phyloP scores from a whole-genome alignment of 2,888 invertebrate species.

The Ephialtes manifestator region DNA sequence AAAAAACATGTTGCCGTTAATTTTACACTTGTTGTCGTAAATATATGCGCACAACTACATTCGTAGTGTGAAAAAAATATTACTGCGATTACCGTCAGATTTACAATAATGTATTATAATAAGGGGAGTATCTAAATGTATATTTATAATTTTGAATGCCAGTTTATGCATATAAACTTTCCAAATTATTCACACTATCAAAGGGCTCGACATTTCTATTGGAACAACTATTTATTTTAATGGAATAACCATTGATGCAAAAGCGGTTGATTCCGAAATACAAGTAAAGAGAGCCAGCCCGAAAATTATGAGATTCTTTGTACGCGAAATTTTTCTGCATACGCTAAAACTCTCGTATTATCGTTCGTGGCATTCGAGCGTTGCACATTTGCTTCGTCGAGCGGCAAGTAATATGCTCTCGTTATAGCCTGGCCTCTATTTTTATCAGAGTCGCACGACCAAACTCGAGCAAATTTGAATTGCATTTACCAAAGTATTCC shows the following conservation, averaged over 20 bases:
- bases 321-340: too few species aligned
- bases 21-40: conserved; percentile 12
- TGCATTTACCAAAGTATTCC: conserved; percentile 31
- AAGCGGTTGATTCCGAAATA: too few species aligned
- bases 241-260: too few species aligned
- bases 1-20: conserved; percentile 12
- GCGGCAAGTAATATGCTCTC: conserved; percentile 41
- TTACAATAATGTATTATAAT: neutral
- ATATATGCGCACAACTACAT: neutral
- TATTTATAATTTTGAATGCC: too few species aligned
- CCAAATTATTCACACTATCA: too few species aligned
- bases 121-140: neutral
- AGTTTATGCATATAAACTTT: too few species aligned
- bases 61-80: neutral
- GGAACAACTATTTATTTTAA: too few species aligned
- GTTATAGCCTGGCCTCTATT: conserved; percentile 36
- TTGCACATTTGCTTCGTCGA: conserved; percentile 34
- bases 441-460: conserved; percentile 38
- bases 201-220: too few species aligned
- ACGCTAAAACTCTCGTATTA: too few species aligned
- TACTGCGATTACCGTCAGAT: neutral
- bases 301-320: too few species aligned
- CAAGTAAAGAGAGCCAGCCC: too few species aligned
- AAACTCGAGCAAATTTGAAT: conserved; percentile 37
- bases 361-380: conserved; percentile 13